A percentile compares a stretch with the other conserved stretches of the same genome.
Evolutionary conservation across 2,888 invertebrate species (phyloP).

Genomic region (Lamellibrachia satsuma): DNA sequence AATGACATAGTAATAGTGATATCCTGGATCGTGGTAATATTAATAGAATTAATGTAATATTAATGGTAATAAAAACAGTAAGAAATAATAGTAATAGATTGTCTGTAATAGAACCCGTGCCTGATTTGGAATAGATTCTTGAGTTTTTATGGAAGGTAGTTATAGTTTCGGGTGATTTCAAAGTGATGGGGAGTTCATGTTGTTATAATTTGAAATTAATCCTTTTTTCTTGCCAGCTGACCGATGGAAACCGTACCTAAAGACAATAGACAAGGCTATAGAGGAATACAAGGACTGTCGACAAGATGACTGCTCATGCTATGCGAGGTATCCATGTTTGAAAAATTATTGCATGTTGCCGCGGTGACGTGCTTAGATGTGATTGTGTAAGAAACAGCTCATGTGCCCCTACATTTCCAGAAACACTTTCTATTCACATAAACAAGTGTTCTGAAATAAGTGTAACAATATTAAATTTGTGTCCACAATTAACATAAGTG

Average conservation of each 20-base stretch:
- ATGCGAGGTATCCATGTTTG: slow-evolving; percentile 47
- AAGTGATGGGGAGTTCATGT: too few species aligned
- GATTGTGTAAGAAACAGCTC: background rate
- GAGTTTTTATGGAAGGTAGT: too few species aligned
- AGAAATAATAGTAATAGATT: too few species aligned
- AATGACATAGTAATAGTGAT: too few species aligned
- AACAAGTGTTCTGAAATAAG: too few species aligned
- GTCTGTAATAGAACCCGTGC: too few species aligned
- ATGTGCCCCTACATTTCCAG: background rate
- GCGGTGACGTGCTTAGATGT: background rate
- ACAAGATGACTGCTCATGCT: slow-evolving; percentile 53
- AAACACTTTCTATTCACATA: background rate
- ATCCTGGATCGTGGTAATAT: too few species aligned
- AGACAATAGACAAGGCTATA: slow-evolving; percentile 54
- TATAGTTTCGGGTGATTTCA: too few species aligned
- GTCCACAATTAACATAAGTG: too few species aligned
- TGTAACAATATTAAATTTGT: background rate
- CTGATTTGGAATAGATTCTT: too few species aligned
- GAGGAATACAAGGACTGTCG: slow-evolving; percentile 53
- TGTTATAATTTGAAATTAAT: background rate
- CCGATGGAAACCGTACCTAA: slow-evolving; percentile 58
- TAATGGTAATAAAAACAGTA: too few species aligned
- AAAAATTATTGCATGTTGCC: background rate
- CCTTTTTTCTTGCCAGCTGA: background rate
- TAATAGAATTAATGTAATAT: too few species aligned